Base-by-base conservation (phyloP, 2,797 vertebrate genomes). In the Apogon talboti region DNA sequence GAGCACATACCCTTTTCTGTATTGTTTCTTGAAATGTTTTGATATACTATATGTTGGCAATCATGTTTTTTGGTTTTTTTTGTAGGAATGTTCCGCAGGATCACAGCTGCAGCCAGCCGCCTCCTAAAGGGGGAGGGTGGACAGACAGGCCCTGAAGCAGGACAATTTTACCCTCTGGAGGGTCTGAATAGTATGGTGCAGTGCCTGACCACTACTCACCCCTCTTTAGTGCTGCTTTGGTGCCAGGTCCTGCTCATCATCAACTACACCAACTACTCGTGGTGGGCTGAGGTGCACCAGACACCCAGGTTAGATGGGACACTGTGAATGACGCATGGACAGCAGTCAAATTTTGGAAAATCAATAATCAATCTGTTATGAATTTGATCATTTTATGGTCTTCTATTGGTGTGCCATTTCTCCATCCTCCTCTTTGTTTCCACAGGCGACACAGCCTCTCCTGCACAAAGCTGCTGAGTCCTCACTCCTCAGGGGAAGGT, bases 211-310 rank as follows among this genome's bases (percentile, higher is more conserved):
- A 95, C 97, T 78, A 99, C 98, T 0, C 97, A 99, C 77, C 98
- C 98, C 3, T 95, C 97, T 8, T 90, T 99, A 57, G 97, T 99
- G 82, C 94, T 99, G 15, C 96, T 99, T 14, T 99, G 98, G 98
- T 99, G 98, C 82, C 98, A 99, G 83, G 95, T 99, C 62, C 94
- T 99, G 12, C 96, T 99, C 48, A 96, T 99, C 16, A 96, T 98
- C 84, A 94, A 98, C 91, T 97, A 98, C 76, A 99, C 98, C 10
- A 97, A 99, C 93, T 95, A 96, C 87, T 94, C 89, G 64, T 99
- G 98, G 98, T 99, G 98, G 98, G 93, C 97, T 1, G 96, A 96
- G 87, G 96, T 98, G 65, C 96, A 98, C 85, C 97, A 98, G 85
- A 99, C 98, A 0, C 96, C 96, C 5, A 97, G 89, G 98, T 99